These are phyloP conservation scores for Ctenomys sociabilis DNA, from an alignment of 2,113 vertebrate species.

Conservation along the genomic window DNA sequence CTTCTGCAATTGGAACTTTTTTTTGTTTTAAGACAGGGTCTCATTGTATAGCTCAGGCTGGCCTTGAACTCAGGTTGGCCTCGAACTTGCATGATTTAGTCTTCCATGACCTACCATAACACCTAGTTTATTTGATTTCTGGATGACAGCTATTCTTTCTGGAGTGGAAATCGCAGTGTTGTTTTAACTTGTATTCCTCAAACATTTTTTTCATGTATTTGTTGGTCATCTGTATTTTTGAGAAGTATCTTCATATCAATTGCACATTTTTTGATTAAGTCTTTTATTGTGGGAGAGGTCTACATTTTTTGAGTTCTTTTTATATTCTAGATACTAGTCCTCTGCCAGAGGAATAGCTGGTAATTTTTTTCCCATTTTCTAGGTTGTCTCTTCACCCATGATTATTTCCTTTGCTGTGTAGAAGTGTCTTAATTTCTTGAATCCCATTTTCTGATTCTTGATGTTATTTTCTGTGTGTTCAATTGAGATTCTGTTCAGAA, in stretches of 20 bases:
- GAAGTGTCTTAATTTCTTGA: neutral
- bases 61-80: neutral
- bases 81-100: neutral
- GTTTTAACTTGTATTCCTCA: neutral
- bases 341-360: neutral
- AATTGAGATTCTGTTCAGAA: neutral
- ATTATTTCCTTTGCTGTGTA: neutral
- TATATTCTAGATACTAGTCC: neutral
- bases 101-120: neutral
- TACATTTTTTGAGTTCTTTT: neutral
- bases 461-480: neutral
- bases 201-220: neutral
- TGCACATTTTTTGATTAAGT: neutral
- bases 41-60: neutral
- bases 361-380: neutral
- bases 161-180: neutral
- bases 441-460: neutral
- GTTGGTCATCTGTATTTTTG: neutral
- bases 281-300: neutral
- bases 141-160: neutral
- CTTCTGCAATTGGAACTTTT: slow-evolving; percentile 10
- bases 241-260: neutral
- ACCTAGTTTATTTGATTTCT: neutral
- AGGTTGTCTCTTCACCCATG: neutral
- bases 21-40: neutral